A percentile compares a stretch with the other conserved stretches of the same genome.
phyloP scores from a whole-genome alignment of 2,888 invertebrate genomes.

The Drosophila algonquin region DNA sequence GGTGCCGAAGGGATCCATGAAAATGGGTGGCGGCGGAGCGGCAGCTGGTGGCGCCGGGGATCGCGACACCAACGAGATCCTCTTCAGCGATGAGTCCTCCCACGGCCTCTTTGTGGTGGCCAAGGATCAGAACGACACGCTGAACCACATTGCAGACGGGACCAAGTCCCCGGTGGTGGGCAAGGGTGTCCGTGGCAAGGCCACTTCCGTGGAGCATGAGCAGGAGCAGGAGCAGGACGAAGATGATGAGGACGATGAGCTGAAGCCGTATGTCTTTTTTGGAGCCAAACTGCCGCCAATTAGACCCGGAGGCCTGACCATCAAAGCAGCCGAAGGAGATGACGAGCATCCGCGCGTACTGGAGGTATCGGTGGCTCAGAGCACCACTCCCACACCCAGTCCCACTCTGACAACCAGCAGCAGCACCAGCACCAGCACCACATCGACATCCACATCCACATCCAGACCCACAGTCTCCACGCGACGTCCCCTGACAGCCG shows the following conservation, averaged over 20 bases:
- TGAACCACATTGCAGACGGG: slow-evolving; percentile 80
- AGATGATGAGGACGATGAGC: slow-evolving; percentile 84
- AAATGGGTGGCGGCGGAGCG: slow-evolving; percentile 18
- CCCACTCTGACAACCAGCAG: slow-evolving; percentile 53
- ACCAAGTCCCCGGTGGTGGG: slow-evolving; percentile 49
- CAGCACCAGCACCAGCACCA: slow-evolving; percentile 35
- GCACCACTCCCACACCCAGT: slow-evolving; percentile 53
- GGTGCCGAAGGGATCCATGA: slow-evolving; percentile 46
- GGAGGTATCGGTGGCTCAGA: slow-evolving; percentile 86
- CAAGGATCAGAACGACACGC: slow-evolving; percentile 82
- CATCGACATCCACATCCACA: neutral
- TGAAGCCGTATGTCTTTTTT: slow-evolving; percentile 89
- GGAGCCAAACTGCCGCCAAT: slow-evolving; percentile 87
- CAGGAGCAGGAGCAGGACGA: slow-evolving; percentile 50
- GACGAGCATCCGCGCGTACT: slow-evolving; percentile 86
- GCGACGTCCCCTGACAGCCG: slow-evolving; percentile 66
- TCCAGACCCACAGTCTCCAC: slow-evolving; percentile 57
- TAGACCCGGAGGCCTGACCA: slow-evolving; percentile 79
- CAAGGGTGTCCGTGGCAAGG: slow-evolving; percentile 69
- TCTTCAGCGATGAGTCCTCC: slow-evolving; percentile 84
- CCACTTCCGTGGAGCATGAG: slow-evolving; percentile 46
- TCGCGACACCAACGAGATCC: slow-evolving; percentile 83
- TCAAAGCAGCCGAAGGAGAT: slow-evolving; percentile 82
- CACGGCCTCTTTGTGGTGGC: slow-evolving; percentile 83
- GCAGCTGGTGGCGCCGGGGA: slow-evolving; percentile 56